Base-by-base conservation (phyloP, 2,888 invertebrate genomes). In the Baccha elongata region DNA sequence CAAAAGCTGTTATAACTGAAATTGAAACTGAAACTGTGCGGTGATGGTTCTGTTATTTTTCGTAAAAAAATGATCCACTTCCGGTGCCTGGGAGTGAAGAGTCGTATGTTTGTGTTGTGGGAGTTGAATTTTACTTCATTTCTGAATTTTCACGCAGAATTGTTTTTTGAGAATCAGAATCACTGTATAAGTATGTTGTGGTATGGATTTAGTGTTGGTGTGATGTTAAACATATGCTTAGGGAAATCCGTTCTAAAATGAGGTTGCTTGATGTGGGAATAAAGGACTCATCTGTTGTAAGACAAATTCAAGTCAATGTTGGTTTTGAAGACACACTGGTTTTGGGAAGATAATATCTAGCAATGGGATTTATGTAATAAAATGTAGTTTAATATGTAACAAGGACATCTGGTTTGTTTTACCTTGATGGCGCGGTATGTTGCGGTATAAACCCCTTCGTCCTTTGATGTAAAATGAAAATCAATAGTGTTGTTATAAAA, bases 71-170 rank as follows among this genome's bases (percentile, higher is more conserved):
- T 13, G 13, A 11, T 32, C 11, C 11, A 10, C 53, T 53, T 67
- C 53, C 53, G 29, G 40, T 15, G 2, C 23, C 3, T 23, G 23
- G 23, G 3, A 23, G 23, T 23, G 23, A 4, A 23, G 23, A 23
- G 23, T 5, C 23, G 8, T 1, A 37, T 40, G 8, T 13, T 23
- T 32, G 19, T 52, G 21, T 23, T 29, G 52, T 67, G 67, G 52
- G 29, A 19, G 7, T 32, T 42, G n/a, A 44, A 21, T 44, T 44
- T 53, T 40, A 17, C 11, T 53, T 44, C 40, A 44, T 44, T 32
- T 55, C 29, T 0, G 23, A 44, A 67, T 21, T 21, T 67, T 67
- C 21, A 53, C 44, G 15, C 32, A 53, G 44, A 52, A 55, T 53
- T 68, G 21, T 53, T 21, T 17, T 19, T 29, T 53, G 53, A 21